Evolutionary conservation across 2,797 vertebrate genomes (phyloP).

Genomic region (Notoglanidium macrostoma): DNA sequence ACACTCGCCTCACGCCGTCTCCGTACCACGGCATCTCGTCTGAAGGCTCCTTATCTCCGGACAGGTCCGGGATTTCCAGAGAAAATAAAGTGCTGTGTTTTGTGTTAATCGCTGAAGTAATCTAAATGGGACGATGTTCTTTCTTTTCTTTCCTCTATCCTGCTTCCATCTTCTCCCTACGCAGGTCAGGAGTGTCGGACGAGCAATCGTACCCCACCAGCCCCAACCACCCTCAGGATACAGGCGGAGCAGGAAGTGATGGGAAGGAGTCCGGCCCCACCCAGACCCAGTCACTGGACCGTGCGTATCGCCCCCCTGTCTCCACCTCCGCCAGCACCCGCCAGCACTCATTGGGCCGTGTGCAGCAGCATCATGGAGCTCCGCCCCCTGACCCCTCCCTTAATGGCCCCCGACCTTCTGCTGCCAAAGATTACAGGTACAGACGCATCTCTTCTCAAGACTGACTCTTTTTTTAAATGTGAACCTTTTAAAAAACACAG

Average conservation of each 20-base stretch:
- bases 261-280: slow-evolving; percentile 72
- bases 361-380: slow-evolving; percentile 68
- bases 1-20: slow-evolving; percentile 83
- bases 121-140: background rate
- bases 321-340: slow-evolving; percentile 59
- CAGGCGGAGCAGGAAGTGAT: slow-evolving; percentile 64
- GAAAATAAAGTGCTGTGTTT: background rate
- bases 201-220: slow-evolving; percentile 78
- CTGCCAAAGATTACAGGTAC: slow-evolving; percentile 73
- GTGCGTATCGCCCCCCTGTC: slow-evolving; percentile 70
- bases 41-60: slow-evolving; percentile 84
- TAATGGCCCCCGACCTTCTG: slow-evolving; percentile 74
- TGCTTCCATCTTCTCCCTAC: background rate
- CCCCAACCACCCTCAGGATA: slow-evolving; percentile 73
- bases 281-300: slow-evolving; percentile 78
- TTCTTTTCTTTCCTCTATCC: background rate
- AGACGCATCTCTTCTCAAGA: background rate
- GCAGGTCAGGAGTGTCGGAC: slow-evolving; percentile 78
- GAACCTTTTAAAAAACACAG: background rate
- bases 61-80: slow-evolving; percentile 69
- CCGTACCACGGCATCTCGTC: slow-evolving; percentile 85
- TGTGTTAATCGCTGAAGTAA: background rate
- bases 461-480: background rate
- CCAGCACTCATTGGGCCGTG: slow-evolving; percentile 81
- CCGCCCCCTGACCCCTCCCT: slow-evolving; percentile 66